These are phyloP conservation scores for Hirtodrosophila confusa DNA, from an alignment of 2,888 invertebrate genomes.

Conservation along the genomic window DNA sequence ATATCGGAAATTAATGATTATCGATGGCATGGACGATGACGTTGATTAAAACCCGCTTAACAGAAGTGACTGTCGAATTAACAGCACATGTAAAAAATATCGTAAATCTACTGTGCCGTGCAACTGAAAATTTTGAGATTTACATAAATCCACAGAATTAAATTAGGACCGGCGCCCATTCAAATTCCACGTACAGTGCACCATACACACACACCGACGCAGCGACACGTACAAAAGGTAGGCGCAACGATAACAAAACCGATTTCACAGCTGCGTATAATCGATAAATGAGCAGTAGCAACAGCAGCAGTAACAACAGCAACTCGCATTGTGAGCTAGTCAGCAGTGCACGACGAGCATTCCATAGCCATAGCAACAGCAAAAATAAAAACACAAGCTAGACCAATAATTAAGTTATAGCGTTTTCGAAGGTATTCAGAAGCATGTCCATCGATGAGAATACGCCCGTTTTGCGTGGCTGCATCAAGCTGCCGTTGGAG, in stretches of 20 bases:
- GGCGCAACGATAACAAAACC: neutral
- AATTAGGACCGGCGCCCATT: neutral
- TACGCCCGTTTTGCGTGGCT: slow-evolving; percentile 75
- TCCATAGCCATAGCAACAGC: slow-evolving; percentile 1
- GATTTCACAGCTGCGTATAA: slow-evolving; percentile 15
- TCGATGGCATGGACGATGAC: no score
- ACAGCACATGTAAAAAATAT: slow-evolving; percentile 8
- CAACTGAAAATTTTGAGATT: slow-evolving; percentile 11
- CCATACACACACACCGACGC: no score
- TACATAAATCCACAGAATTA: slow-evolving; percentile 12
- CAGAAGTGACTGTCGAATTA: neutral
- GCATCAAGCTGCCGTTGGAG: slow-evolving; percentile 88
- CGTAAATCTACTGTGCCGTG: slow-evolving; percentile 31
- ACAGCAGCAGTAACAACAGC: slow-evolving; percentile 13
- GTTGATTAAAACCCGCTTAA: neutral
- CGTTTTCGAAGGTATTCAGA: neutral
- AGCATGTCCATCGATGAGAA: slow-evolving; percentile 58
- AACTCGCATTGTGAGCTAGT: slow-evolving; percentile 1
- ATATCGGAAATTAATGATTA: no score
- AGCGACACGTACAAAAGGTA: slow-evolving; percentile 27
- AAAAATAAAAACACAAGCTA: neutral
- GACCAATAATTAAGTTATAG: neutral
- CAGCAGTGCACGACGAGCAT: slow-evolving; percentile 13
- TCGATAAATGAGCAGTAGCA: slow-evolving; percentile 13
- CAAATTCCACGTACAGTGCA: slow-evolving; percentile 20